phyloP scores from a whole-genome alignment of 2,888 invertebrate species.

The Drosophila macrospina region DNA sequence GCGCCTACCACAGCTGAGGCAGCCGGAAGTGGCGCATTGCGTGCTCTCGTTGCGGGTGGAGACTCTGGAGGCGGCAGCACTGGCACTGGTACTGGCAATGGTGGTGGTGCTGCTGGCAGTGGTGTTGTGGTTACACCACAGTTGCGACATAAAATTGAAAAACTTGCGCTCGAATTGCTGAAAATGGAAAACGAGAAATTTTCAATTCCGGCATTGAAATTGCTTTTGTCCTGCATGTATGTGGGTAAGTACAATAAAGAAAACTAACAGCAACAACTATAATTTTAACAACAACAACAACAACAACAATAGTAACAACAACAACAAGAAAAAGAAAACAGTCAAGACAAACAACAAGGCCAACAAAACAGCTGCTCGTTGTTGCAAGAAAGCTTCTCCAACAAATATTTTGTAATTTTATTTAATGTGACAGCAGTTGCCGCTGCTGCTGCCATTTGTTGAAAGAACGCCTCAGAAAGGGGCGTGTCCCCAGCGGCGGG shows the following conservation, averaged over 20 bases:
- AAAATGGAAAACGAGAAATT: constrained; percentile 89
- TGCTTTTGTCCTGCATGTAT: constrained; percentile 92
- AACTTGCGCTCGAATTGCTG: constrained; percentile 89
- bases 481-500: neutral
- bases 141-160: constrained; percentile 88
- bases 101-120: constrained; percentile 11
- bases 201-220: constrained; percentile 90
- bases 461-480: neutral
- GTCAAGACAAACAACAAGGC: constrained; percentile 17
- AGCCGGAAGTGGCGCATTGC: constrained; percentile 22
- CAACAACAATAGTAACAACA: neutral
- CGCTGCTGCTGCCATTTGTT: neutral
- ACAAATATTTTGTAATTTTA: constrained; percentile 67
- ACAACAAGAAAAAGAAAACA: constrained; percentile 33
- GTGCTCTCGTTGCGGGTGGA: constrained; percentile 14
- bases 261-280: neutral
- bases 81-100: constrained; percentile 9
- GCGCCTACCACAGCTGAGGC: constrained; percentile 39
- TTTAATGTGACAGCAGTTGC: constrained; percentile 54
- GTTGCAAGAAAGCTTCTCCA: constrained; percentile 27
- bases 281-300: neutral
- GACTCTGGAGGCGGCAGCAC: constrained; percentile 30
- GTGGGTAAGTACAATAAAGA: constrained; percentile 86
- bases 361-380: constrained; percentile 33
- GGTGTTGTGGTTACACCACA: constrained; percentile 86